Evolutionary conservation across 2,797 vertebrate species (phyloP), one percentile per base, ranked within the genome.

Genomic region (Podarcis lilfordi): DNA sequence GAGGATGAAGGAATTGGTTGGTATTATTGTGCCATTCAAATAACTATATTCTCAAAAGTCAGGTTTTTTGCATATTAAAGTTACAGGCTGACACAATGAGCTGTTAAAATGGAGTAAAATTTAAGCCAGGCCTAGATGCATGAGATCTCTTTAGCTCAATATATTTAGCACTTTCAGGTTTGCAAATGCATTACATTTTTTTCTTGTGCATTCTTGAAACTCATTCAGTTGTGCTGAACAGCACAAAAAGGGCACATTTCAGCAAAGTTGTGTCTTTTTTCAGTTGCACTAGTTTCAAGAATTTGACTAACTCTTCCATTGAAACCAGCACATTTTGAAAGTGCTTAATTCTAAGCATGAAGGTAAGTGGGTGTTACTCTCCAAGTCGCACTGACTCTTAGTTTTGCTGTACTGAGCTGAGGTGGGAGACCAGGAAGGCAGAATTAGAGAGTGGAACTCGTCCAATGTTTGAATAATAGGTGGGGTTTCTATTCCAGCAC

Each of bases 1-100:
- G 29, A 82, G 75, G n/a, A 80, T 6, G 35, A 8, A 35, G 40
- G 89, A 80, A 15, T 77, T 84, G 37, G 64, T 88, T 84, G 32
- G 59, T 88, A 82, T 29, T 77, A 68, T 40, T 80, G 61, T 23
- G 32, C 32, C 19, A n/a, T 72, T 64, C 35, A 27, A 8, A 29
- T 4, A 78, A 71, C 69, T 69, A 69, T 19, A 1, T 32, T 89
- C 27, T 23, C 35, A 15, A 43, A 69, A 32, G 29, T 35, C 19
- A 35, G 19, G 4, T 66, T 40, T 55, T 27, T 45, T 64, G 35
- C 21, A 27, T 66, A 8, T 29, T 81, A 25, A 66, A 75, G 29
- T 82, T 43, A 64, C 10, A 82, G 8, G 13, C 27, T 87, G 32
- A 80, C 15, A 79, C n/a, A 80, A 80, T 86, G 50, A 21, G 25